Evolutionary conservation across 1,140 invertebrate genomes (phyloP), one percentile per base, ranked within the genome.

Genomic region (Tenebrio molitor): DNA sequence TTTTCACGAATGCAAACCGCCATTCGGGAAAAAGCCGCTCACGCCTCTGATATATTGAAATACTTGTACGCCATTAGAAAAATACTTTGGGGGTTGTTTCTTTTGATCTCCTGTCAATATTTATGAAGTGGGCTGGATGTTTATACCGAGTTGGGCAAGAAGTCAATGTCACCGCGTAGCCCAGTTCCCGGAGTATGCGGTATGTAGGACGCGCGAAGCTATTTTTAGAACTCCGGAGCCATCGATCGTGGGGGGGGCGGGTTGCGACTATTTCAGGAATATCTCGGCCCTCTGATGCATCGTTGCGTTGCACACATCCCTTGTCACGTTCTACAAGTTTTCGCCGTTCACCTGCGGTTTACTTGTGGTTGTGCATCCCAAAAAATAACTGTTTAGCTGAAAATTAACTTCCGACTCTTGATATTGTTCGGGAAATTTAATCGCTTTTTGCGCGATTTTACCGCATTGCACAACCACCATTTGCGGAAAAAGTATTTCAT

Each of bases 151-250:
- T 65, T 42, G 62, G 70, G 41, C 70, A 25, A 53, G 64, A 67
- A 75, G 74, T 75, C 74, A 75, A 75, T 75, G 74, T 75, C 74
- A 75, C 65, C 63, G 62, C 50, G 41, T 75, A 75, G 65, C 74
- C 74, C 68, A 75, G 70, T 75, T 75, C 71, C 71, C 64, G 65
- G 66, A 67, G 64, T 69, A 69, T 69, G 71, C 53, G 71, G 50
- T 71, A 72, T 72, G 64, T 64, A 63, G 69, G 72, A 69, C 63
- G 62, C 71, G 50, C 36, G 68, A 64, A 62, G 68, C 66, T 76
- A 76, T 73, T 73, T 73, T 73, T 76, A 76, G 72, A 36, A 66
- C 42, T 64, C 41, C 63, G 74, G 72, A 67, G 72, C 50, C 74
- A 76, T 76, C 72, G 74, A 76, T 76, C 74, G 72, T 33, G 17